These are phyloP conservation scores for Stramonita haemastoma DNA, from an alignment of 2,888 invertebrate genomes.

Conservation along the genomic window DNA sequence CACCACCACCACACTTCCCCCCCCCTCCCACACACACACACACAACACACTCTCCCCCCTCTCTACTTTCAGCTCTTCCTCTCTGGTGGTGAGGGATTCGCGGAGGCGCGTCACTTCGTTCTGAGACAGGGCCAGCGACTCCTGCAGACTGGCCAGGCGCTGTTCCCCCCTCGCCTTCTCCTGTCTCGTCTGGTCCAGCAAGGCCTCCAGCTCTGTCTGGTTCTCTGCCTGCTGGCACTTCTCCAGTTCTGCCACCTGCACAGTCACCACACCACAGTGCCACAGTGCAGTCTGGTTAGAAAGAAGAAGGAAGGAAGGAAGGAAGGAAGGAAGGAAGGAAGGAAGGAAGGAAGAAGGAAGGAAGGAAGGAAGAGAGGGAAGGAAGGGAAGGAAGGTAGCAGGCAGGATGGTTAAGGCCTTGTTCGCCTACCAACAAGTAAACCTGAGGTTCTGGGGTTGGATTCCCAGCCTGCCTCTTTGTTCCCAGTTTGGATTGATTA, in stretches of 20 bases:
- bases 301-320: too few species aligned
- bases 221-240: conserved; percentile 82
- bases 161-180: conserved; percentile 85
- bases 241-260: conserved; percentile 80
- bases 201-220: conserved; percentile 85
- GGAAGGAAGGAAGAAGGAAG: too few species aligned
- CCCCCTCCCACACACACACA: neutral
- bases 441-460: too few species aligned
- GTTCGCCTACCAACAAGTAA: too few species aligned
- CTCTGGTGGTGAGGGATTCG: conserved; percentile 84
- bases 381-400: too few species aligned
- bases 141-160: conserved; percentile 73
- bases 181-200: conserved; percentile 80
- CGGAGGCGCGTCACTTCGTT: conserved; percentile 84
- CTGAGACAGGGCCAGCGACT: conserved; percentile 83
- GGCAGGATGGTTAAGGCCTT: too few species aligned
- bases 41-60: neutral
- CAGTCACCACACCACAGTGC: neutral
- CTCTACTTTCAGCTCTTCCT: conserved; percentile 81
- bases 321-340: too few species aligned
- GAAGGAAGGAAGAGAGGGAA: too few species aligned
- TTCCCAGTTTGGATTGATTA: too few species aligned
- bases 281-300: too few species aligned
- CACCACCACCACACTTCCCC: too few species aligned
- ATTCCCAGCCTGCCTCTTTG: too few species aligned